Evolutionary conservation across 2,113 vertebrate genomes (phyloP).

Genomic region (Gasterosteus nipponicus): DNA sequence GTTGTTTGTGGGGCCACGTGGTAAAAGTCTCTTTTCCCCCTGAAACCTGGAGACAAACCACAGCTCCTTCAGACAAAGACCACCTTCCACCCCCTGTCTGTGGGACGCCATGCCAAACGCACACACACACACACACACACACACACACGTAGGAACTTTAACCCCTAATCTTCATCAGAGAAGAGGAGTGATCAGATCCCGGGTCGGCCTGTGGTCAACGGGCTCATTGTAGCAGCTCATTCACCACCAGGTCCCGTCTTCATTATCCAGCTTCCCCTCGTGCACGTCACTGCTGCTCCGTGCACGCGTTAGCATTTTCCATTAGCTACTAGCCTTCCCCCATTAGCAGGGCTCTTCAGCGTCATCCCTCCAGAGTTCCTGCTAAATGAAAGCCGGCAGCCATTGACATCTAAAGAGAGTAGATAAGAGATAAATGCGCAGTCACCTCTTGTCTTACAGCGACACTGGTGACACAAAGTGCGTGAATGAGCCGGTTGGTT

Average conservation of each 20-base stretch:
- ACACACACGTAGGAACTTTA: background rate
- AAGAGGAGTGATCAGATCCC: background rate
- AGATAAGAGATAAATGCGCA: no score
- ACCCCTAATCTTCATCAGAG: no score
- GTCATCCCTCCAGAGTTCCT: constrained; percentile 15
- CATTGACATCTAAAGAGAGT: background rate
- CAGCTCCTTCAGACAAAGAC: constrained; percentile 51
- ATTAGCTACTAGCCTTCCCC: constrained; percentile 15
- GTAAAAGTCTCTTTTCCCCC: no score
- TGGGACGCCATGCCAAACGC: constrained; percentile 57
- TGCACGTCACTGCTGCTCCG: constrained; percentile 14
- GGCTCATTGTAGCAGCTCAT: background rate
- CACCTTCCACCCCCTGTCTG: constrained; percentile 61
- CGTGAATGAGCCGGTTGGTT: constrained; percentile 1
- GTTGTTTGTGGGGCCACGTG: no score
- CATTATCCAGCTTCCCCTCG: background rate
- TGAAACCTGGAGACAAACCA: constrained; percentile 32
- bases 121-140: constrained; percentile 1
- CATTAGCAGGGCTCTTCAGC: background rate
- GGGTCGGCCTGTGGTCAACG: constrained; percentile 15
- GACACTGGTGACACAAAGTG: constrained; percentile 7
- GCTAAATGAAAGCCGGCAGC: constrained; percentile 6
- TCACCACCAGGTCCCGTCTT: no score
- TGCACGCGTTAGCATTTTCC: background rate
- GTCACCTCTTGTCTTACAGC: no score